Base-by-base conservation (phyloP, 2,113 vertebrate species). In the Ophiodon elongatus region DNA sequence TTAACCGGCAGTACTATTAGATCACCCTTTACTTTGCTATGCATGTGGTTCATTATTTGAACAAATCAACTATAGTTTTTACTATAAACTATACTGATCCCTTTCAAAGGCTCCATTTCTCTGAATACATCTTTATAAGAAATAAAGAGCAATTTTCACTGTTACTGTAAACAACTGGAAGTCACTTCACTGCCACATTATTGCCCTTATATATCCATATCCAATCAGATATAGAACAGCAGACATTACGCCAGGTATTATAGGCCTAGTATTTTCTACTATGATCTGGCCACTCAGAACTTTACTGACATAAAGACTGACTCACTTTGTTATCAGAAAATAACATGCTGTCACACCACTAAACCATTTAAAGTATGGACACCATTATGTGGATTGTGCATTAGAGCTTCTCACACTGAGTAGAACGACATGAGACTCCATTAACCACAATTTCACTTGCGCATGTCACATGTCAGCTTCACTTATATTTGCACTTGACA, bases 261-360 rank as follows among this genome's bases (percentile, higher is more conserved):
- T 63, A 43, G 57, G 60, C 59, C 73, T 45, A 14, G 57, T 68
- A 37, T 70, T 82, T 82, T 76, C 25, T 39, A 35, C 62, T 68
- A 15, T 9, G 27, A 33, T 70, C 41, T 72, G 60, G n/a, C 37
- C 14, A 33, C 9, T 25, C 19, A 76, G 79, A 70, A 62, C 63
- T 63, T 73, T 15, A 21, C 54, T 71, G 78, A 76, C 72, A 72
- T n/a, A 78, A 45, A 27, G 70, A 63, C 45, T 59, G 68, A 63
- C 47, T 62, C 3, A 2, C 6, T 45, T 27, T n/a, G 54, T 90
- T 81, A 81, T 85, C 39, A 78, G 79, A 70, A 90, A 90, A 88
- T 88, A 89, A 69, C 73, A 86, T 5, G 33, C 73, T 90, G 74
- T 76, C 75, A 80, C 27, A 72, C 13, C 74, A 60, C 43, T 35